Evolutionary conservation across 2,113 vertebrate species (phyloP).

Genomic region (Poeciliopsis turrubarensis): DNA sequence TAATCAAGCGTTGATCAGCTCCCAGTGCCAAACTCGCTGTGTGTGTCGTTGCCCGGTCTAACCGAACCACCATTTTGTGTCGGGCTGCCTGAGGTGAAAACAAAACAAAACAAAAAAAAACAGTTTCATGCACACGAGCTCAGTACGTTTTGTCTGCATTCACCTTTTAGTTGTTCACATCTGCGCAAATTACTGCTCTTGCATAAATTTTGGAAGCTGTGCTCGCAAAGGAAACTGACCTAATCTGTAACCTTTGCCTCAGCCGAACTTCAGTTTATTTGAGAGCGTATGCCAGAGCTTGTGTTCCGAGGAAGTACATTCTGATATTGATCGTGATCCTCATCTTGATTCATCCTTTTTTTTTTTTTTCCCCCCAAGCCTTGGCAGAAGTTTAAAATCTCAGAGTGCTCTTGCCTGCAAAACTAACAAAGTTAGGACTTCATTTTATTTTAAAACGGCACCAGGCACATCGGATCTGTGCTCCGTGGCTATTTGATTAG

Average conservation of each 20-base stretch:
- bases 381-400: neutral
- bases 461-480: neutral
- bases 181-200: neutral
- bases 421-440: neutral
- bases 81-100: slow-evolving; percentile 3
- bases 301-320: neutral
- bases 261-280: neutral
- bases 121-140: neutral
- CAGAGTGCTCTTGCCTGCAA: neutral
- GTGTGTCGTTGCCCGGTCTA: neutral
- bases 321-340: neutral
- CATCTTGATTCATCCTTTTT: neutral
- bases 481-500: neutral
- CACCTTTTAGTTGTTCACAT: neutral
- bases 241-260: neutral
- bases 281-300: neutral
- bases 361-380: neutral
- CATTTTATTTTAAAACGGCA: neutral
- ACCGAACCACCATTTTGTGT: neutral
- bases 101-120: too few relatives aligned
- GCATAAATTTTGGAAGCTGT: neutral
- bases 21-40: slow-evolving; percentile 6
- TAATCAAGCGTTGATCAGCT: slow-evolving; percentile 73
- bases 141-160: neutral
- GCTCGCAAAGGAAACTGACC: neutral